Evolutionary conservation across 2,113 vertebrate genomes (phyloP), one percentile per base, ranked within the genome.

Genomic region (Actenoides hombroni): DNA sequence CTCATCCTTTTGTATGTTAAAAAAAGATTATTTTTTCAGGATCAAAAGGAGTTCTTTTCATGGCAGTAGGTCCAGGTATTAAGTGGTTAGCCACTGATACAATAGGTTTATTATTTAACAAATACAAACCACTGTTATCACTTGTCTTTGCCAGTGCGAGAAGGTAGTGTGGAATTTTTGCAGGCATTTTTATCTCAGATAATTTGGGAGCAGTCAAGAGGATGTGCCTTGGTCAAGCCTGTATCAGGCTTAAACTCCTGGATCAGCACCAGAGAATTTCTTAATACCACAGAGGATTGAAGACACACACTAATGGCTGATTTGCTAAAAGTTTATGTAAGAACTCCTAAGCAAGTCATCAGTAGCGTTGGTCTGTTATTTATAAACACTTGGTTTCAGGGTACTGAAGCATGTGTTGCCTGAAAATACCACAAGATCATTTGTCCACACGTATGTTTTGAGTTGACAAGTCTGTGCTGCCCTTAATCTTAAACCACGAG

Each of bases 371-470:
- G 4, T 81, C 35, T 60, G 56, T 77, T 24, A 49, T 74, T 46
- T 23, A 81, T 5, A 26, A 46, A 56, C 11, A 49, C 51, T 88
- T 63, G 23, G 17, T 61, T 84, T 88, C 56, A 37, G 40, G 37
- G 53, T n/a, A 63, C 61, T 71, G 51, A 79, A 88, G 61, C 24
- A 35, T 2, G 26, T 5, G 5, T 48, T 76, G 57, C 75, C 42
- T 63, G 57, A 80, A 90, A 83, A 90, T 19, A 92, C 10, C 5
- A 28, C 61, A n/a, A 65, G 11, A 64, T 49, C 28, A 59, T 68
- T 56, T 74, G 31, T 33, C 85, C 7, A 44, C 7, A 64, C 23
- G 6, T 5, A n/a, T 0, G 0, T 17, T 19, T 21, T 19, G 7
- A 29, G 33, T 2, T 67, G 31, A 16, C 8, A 56, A 51, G 48